Base-by-base conservation (phyloP, 2,797 vertebrate species). In the Malurus leucopterus region DNA sequence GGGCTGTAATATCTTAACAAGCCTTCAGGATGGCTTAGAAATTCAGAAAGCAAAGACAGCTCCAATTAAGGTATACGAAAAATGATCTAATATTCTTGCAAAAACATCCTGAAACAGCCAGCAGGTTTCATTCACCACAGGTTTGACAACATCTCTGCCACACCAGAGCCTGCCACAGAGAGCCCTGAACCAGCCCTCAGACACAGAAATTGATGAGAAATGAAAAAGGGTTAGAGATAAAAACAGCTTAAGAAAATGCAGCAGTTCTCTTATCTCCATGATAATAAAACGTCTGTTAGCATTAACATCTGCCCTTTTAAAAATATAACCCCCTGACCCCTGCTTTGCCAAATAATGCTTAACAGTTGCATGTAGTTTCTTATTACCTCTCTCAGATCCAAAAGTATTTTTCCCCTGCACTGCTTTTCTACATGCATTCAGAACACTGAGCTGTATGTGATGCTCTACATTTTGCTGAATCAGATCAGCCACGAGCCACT, bases 1-100 rank as follows among this genome's bases (percentile, higher is more conserved):
- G 68, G 29, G 13, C 51, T 72, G 79, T 58, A 62, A 32, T 50
- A 55, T 22, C 54, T 83, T 41, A 77, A 34, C 13, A 49, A 72
- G 54, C 6, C 43, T 81, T 70, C 24, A 43, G 16, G 49, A 50
- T 16, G 53, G 19, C 27, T 78, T n/a, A 53, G 27, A 41, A 59
- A 86, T 34, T 61, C 43, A 70, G 53, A 87, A 84, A 92, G 49
- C 36, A 87, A 77, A 80, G 29, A 29, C 15, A 68, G 19, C 7
- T 90, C 36, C 54, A 67, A 15, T 34, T 38, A 73, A 80, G 27
- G 19, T 23, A 23, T 13, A 62, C 41, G 47, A 69, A 79, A 82
- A 9, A 2, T 8, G 0, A 65, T 67, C 46, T 57, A 74, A 44
- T 46, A 70, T n/a, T 74, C 36, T 74, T 68, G 5, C 21, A 62